Base-by-base conservation (phyloP, 2,113 vertebrate species). In the Oncorhynchus kisutch region DNA sequence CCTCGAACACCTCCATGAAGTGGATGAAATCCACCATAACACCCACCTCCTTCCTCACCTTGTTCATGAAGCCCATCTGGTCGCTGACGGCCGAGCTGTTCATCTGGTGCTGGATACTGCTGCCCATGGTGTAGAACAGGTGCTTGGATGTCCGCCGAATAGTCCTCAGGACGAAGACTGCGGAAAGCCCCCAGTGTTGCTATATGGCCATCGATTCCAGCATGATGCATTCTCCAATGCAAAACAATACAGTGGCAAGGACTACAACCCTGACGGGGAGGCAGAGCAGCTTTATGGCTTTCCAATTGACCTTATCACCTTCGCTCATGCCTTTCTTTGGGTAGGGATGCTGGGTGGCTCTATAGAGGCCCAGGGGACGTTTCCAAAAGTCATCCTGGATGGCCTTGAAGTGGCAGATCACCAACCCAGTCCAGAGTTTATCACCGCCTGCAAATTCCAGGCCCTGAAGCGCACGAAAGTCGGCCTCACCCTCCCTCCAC, bases 381-480 rank as follows among this genome's bases (percentile, higher is more conserved):
- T 88, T 84, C 0, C 94, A 93, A 0, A 95, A 95, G 0, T 93
- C 90, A 0, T 13, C 75, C 0, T 93, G 92, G 45, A 95, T n/a
- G 78, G 25, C 82, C 3, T 92, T 83, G 14, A 94, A 95, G 8
- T 95, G 81, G 0, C 92, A 92, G 34, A 93, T 94, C 68, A 95
- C 94, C 81, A 95, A 29, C 0, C 94, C 94, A 0, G 94, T 94
- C 94, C 94, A 95, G 0, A 95, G 87, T 22, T 92, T 92, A 89
- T 95, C 94, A 0, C 92, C 92, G 39, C 94, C 94, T 0, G 91
- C 91, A 20, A 91, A 95, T 95, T 89, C 94, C 94, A 95, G 45
- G 94, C 94, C n/a, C 92, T 95, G 83, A 95, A 95, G 59, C 90
- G 87, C 57, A 95, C 81, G 85, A 95, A 95, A 73, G 94, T 67